A percentile compares a stretch with the other conserved stretches of the same genome.
These are phyloP conservation scores for Capitella teleta DNA, from an alignment of 1,140 invertebrate species.

Conservation along the genomic window DNA sequence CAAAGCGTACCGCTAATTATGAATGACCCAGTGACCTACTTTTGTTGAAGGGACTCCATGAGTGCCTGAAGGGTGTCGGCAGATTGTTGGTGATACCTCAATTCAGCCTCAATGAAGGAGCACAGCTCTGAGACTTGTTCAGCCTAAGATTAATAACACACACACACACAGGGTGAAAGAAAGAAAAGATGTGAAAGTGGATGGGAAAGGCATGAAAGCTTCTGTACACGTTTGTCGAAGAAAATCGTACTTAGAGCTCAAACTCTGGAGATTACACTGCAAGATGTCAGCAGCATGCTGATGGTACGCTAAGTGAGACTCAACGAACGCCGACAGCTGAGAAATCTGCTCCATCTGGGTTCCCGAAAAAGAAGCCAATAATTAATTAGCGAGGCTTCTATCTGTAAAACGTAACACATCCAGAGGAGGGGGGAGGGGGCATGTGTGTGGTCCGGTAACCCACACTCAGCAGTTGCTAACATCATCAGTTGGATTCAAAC, in stretches of 20 bases:
- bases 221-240: too few relatives aligned
- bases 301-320: constrained; percentile 89
- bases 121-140: constrained; percentile 94
- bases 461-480: too few relatives aligned
- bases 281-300: constrained; percentile 87
- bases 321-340: constrained; percentile 86
- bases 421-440: too few relatives aligned
- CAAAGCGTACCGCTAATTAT: too few relatives aligned
- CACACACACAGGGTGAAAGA: not conserved
- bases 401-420: too few relatives aligned
- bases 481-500: too few relatives aligned
- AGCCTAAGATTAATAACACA: constrained; percentile 50
- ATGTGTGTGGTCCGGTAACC: too few relatives aligned
- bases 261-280: constrained; percentile 66
- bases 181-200: too few relatives aligned
- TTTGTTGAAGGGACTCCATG: constrained; percentile 74
- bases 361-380: constrained; percentile 10
- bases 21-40: constrained; percentile 54
- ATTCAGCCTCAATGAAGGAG: constrained; percentile 84
- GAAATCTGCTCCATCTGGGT: constrained; percentile 88
- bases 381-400: too few relatives aligned
- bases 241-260: constrained; percentile 83
- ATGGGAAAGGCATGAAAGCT: too few relatives aligned
- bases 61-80: constrained; percentile 75
- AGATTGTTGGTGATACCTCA: constrained; percentile 94